Evolutionary conservation across 2,888 invertebrate genomes (phyloP), one percentile per base, ranked within the genome.

Genomic region (Uropetala carovei): DNA sequence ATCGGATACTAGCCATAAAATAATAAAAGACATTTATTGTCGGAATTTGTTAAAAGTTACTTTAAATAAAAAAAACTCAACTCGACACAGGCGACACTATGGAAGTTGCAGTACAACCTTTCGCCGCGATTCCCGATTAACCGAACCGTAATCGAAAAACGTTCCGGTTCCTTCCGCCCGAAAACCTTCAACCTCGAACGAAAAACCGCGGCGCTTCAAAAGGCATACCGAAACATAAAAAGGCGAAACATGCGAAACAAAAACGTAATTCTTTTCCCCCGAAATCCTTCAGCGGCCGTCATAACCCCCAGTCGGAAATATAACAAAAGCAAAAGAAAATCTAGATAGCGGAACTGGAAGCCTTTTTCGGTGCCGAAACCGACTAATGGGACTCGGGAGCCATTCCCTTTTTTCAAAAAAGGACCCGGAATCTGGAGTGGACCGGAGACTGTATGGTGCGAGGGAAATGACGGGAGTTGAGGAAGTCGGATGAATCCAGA

Each of bases 341-440:
- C 86, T 86, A 60, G 86, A 86, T 86, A 86, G 86, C 60, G 30
- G 86, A 86, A 86, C 58, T 59, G 59, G 86, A 58, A 59, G 27
- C 58, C 58, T 27, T 64, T 7, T 14, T 68, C 9, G 60, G 60
- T 27, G 59, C 10, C 59, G 59, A 86, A 59, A 59, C n/a, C n/a
- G 27, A 60, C 86, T 86, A 86, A 86, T 86, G 86, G 86, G 30
- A 30, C 27, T 60, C 5, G 60, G 22, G 84, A 18, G n/a, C n/a
- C 13, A 27, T 27, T 27, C 75, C n/a, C n/a, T n/a, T 83, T 8
- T 56, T 83, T 83, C 83, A 83, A 13, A 56, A 43, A 75, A 75
- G 75, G 7, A 3, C 43, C 11, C 27, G 60, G 59, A 86, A 86
- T 86, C 60, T 60, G 60, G 86, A 86, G 86, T 86, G 86, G 60